A percentile compares a stretch with the other conserved stretches of the same genome.
Conservation (phyloP, 2,113 vertebrate species). For the rat (Rattus norvegicus) region GRCr8 NC_086029.1:17425001-17425500, state of each 20-base stretch:
- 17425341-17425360: conserved; percentile 28
- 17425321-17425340: neutral
- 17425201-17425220: neutral
- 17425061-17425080: neutral
- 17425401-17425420: conserved; percentile 59
- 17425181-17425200: neutral
- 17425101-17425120: neutral
- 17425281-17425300: neutral
- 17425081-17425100: neutral
- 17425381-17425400: conserved; percentile 33
- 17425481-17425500: conserved; percentile 76
- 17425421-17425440: conserved; percentile 32
- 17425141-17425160: neutral
- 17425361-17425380: conserved; percentile 13
- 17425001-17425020: neutral
- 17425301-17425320: neutral
- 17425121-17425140: neutral
- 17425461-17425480: conserved; percentile 64
- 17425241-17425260: neutral
- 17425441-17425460: conserved; percentile 66
- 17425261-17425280: neutral
- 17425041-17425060: neutral
- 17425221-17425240: neutral
- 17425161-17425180: neutral
- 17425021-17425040: neutral